These are phyloP conservation scores for Cheilinus undulatus DNA, from an alignment of 2,113 vertebrate genomes.

Conservation along the genomic window DNA sequence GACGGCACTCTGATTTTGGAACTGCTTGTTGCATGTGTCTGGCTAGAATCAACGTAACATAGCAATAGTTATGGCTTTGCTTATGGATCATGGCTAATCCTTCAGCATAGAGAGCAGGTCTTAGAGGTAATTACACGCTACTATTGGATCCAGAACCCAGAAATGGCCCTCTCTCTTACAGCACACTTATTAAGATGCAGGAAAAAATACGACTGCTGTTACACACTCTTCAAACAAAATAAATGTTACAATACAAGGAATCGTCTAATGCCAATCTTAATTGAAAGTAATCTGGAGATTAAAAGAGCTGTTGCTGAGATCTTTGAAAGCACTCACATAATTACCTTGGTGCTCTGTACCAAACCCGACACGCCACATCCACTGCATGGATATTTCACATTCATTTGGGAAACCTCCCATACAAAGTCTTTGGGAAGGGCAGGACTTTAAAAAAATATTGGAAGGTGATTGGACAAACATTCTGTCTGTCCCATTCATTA, in stretches of 20 bases:
- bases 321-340: neutral
- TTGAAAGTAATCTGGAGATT: conserved; percentile 19
- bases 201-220: conserved; percentile 59
- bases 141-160: conserved; percentile 74
- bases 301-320: conserved; percentile 11
- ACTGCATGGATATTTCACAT: too few relatives aligned
- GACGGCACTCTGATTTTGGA: conserved; percentile 30
- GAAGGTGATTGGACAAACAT: too few relatives aligned
- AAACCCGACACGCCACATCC: too few relatives aligned
- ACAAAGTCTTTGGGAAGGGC: too few relatives aligned
- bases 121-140: conserved; percentile 82
- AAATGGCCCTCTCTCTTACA: conserved; percentile 66
- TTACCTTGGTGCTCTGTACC: too few relatives aligned
- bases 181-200: conserved; percentile 64
- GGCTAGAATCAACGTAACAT: conserved; percentile 68
- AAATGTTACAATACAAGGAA: conserved; percentile 48
- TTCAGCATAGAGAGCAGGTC: conserved; percentile 74
- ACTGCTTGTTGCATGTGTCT: conserved; percentile 52
- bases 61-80: conserved; percentile 77
- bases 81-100: conserved; percentile 82
- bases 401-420: too few relatives aligned
- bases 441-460: too few relatives aligned
- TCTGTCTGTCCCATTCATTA: too few relatives aligned
- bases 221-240: conserved; percentile 42
- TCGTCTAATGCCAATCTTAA: conserved; percentile 42